Base-by-base conservation (phyloP, 2,888 invertebrate genomes). In the Drosophila diplacantha region DNA sequence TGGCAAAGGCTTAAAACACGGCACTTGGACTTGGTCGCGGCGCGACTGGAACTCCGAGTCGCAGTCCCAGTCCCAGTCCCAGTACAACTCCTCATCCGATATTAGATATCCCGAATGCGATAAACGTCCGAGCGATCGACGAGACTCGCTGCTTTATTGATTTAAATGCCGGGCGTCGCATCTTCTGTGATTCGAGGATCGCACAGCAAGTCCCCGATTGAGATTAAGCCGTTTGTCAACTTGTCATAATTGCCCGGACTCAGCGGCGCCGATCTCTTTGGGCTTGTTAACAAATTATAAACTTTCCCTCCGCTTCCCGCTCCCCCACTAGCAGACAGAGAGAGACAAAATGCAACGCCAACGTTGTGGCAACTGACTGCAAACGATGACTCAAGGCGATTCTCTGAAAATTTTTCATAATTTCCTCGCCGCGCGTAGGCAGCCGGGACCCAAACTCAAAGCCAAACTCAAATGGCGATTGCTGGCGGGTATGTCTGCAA, bases 211-310 rank as follows among this genome's bases (percentile, higher is more conserved):
- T 61, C 29, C 54, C 73, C 82, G 80, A 84, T 80, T 84, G 80
- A 83, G 80, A 80, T 80, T 80, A 80, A 80, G 80, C 81, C 83
- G 80, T 80, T 80, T 80, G 80, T 82, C 80, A 80, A 80, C 83
- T 80, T 84, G 80, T 80, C 80, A 80, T 80, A 80, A 80, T 77
- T 80, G 78, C 74, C 61, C 44, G 52, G 59, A 68, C 63, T 51
- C 55, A 35, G 37, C 63, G 82, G 80, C 76, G 82, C 82, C 76
- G 83, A 61, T 60, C 61, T 83, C 83, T 69, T 72, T 74, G 76
- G 81, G 63, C 78, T 78, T 83, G 78, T 78, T 83, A 78, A 79
- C 78, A 78, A 78, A 78, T 78, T 78, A 78, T 78, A 81, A 78
- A 81, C 55, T 66, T 69, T 75, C 65, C 20, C 35, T 20, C 35